Evolutionary conservation across 2,797 vertebrate species (phyloP).

Genomic region (Aldrovandia affinis): DNA sequence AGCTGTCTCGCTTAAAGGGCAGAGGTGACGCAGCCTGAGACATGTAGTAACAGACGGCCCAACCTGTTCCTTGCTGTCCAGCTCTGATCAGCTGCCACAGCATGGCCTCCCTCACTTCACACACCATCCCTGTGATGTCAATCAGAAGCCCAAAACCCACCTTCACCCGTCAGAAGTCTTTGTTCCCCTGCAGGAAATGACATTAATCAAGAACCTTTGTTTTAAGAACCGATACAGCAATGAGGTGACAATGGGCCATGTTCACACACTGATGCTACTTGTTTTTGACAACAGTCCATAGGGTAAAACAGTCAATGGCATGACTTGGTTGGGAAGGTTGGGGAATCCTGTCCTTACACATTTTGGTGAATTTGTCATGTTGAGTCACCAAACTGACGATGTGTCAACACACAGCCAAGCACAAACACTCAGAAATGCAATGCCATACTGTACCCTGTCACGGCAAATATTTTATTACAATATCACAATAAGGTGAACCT

Average conservation of each 20-base stretch:
- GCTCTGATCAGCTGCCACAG: conserved; percentile 60
- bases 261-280: neutral
- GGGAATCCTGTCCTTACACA: neutral
- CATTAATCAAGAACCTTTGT: too few species aligned
- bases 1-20: conserved; percentile 65
- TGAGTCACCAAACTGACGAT: neutral
- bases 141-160: conserved; percentile 4
- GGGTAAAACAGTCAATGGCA: neutral
- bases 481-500: neutral
- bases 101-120: conserved; percentile 30
- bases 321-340: neutral
- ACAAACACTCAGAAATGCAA: neutral
- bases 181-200: neutral
- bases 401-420: neutral
- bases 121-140: neutral
- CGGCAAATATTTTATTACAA: neutral
- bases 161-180: neutral
- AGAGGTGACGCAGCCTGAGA: conserved; percentile 68
- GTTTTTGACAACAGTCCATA: neutral
- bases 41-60: conserved; percentile 61
- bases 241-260: too few species aligned
- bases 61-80: conserved; percentile 64
- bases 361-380: neutral
- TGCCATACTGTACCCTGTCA: neutral
- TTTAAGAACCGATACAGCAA: too few species aligned